Base-by-base conservation (phyloP, 1,140 invertebrate genomes). In the Listronotus oregonensis region DNA sequence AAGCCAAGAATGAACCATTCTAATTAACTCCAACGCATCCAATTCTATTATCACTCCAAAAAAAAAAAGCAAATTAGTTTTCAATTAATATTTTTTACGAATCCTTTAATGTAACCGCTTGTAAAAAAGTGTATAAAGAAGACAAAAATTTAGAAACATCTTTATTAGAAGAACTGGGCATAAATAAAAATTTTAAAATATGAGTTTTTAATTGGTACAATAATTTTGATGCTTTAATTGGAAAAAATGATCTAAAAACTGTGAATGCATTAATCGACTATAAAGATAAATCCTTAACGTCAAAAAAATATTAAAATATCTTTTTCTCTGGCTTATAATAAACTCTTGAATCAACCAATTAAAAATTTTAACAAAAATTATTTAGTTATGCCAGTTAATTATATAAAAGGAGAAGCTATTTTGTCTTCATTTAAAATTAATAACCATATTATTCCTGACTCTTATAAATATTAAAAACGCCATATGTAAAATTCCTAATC, bases 401-500 rank as follows among this genome's bases (percentile, higher is more conserved):
- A 46, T 5, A 11, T 6, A 18, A 18, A 46, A 46, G 43, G 43
- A 46, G 11, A 5, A 18, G 14, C 11, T 7, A 6, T 46, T 6
- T 46, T 6, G 11, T 11, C 43, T 6, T 46, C 43, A 6, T 46
- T 46, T 46, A 5, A 46, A 46, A 46, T 46, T 15, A 5, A 46
- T 9, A 15, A 5, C 11, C 5, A 6, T 46, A 18, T 46, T 15
- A 59, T 44, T 17, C 56, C 43, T 10, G 40, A 59, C 17, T 31
- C 56, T 18, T 5, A 32, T 58, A 3, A 43, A 58, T 3, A 32
- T 58, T 1, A 46, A 58, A 18, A 2, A 58, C 15, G 56, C 39
- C 6, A 5, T 42, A 2, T 56, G 37, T 43, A 42, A 40, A 58
- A 58, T 58, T 58, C 40, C 40, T 32, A 44, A 44, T 32, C 56